Evolutionary conservation across 2,113 vertebrate species (phyloP).

Genomic region (Strix aluco): DNA sequence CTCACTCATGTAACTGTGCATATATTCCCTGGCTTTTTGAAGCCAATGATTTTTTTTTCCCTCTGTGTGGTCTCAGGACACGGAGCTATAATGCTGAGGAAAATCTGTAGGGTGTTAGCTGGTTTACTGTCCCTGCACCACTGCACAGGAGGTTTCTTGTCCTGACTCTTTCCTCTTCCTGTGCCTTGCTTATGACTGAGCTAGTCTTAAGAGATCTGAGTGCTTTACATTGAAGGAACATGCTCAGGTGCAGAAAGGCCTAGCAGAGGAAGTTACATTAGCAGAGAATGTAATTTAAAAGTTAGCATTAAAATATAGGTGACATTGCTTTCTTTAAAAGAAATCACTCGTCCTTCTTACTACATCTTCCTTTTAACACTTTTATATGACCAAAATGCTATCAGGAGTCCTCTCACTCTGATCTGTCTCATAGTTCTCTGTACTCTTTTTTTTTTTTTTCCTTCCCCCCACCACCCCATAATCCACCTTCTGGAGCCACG

Average conservation of each 20-base stretch:
- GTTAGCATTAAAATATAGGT: not conserved
- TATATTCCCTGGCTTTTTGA: not conserved
- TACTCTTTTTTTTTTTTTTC: not conserved
- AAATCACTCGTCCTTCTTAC: not conserved
- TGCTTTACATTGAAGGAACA: not conserved
- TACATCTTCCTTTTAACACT: not conserved
- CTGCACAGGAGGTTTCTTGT: not conserved
- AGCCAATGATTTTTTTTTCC: not conserved
- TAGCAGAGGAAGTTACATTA: not conserved
- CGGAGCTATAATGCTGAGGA: not conserved
- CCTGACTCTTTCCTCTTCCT: not conserved
- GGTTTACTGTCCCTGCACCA: not conserved
- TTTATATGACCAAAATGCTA: not conserved
- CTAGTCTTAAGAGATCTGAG: not conserved
- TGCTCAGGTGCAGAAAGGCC: not conserved
- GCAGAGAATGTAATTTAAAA: not conserved
- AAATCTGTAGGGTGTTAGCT: not conserved
- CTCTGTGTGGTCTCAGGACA: not conserved
- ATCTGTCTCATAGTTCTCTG: not conserved
- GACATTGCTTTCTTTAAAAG: not conserved
- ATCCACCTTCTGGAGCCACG: constrained; percentile 45
- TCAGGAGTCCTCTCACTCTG: not conserved
- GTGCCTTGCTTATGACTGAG: not conserved
- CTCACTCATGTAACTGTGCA: not conserved
- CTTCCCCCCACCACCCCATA: not conserved